Conservation (phyloP, 2,113 vertebrate species). For the Bubo scandiacus region DNA sequence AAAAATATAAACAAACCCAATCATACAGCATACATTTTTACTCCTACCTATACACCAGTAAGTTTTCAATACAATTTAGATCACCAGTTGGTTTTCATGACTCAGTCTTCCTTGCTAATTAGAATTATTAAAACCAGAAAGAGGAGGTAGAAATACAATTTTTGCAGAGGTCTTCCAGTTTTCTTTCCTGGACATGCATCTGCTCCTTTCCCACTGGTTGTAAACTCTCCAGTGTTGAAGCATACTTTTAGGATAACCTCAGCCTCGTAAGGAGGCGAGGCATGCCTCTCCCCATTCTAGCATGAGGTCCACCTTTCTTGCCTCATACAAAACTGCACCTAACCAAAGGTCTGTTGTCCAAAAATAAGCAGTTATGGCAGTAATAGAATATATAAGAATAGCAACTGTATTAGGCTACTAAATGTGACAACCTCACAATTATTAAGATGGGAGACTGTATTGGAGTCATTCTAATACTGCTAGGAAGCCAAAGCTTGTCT, state of each 20-base stretch:
- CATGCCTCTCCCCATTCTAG: not conserved
- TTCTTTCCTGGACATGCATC: not conserved
- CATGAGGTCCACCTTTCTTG: not conserved
- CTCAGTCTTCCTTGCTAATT: not conserved
- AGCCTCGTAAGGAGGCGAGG: not conserved
- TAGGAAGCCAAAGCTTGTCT: not conserved
- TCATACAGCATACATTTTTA: not conserved
- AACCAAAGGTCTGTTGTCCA: not conserved
- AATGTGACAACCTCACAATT: not conserved
- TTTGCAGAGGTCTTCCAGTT: not conserved
- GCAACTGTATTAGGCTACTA: not conserved
- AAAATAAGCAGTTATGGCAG: not conserved
- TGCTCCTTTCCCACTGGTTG: not conserved
- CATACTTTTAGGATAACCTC: not conserved
- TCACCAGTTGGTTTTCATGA: not conserved
- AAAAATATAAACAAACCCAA: not conserved
- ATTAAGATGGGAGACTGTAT: not conserved
- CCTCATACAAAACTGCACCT: not conserved
- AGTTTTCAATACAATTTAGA: not conserved
- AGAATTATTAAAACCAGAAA: not conserved
- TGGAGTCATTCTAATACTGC: not conserved
- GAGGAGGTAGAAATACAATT: not conserved
- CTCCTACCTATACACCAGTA: not conserved
- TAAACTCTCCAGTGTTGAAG: not conserved
- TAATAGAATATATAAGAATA: not conserved